phyloP scores from a whole-genome alignment of 2,113 vertebrate genomes.

The Dicentrarchus labrax region DNA sequence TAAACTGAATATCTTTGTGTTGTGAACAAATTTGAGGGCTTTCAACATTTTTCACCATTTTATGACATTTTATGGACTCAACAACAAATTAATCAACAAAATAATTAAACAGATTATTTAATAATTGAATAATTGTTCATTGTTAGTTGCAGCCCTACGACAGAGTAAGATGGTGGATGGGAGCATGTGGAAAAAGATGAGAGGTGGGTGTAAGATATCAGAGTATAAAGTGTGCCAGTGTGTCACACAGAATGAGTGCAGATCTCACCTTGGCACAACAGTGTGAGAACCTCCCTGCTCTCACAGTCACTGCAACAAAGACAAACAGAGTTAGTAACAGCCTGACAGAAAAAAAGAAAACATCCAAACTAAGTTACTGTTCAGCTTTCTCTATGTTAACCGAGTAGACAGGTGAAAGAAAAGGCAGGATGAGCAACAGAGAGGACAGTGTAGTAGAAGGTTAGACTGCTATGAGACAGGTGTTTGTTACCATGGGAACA shows the following conservation, averaged over 20 bases:
- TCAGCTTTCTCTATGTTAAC: neutral
- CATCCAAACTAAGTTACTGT: slow-evolving; percentile 8
- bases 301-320: slow-evolving; percentile 84
- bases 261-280: slow-evolving; percentile 85
- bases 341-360: slow-evolving; percentile 4
- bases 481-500: slow-evolving; percentile 89
- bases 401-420: neutral
- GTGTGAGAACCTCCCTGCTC: slow-evolving; percentile 82
- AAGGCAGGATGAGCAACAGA: slow-evolving; percentile 29
- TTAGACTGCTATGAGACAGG: slow-evolving; percentile 22
- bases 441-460: slow-evolving; percentile 24
- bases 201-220: neutral
- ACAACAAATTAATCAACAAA: too few species aligned
- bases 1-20: too few species aligned
- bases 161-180: neutral
- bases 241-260: slow-evolving; percentile 35
- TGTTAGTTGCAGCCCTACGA: neutral
- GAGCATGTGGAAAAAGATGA: slow-evolving; percentile 7
- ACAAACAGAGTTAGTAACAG: slow-evolving; percentile 42
- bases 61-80: too few species aligned
- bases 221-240: slow-evolving; percentile 37
- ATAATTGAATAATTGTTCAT: too few species aligned
- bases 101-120: too few species aligned
- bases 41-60: too few species aligned
- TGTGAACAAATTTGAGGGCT: too few species aligned